These are phyloP conservation scores for Allolobophora icterica DNA, from an alignment of 2,888 invertebrate genomes.

Conservation along the genomic window DNA sequence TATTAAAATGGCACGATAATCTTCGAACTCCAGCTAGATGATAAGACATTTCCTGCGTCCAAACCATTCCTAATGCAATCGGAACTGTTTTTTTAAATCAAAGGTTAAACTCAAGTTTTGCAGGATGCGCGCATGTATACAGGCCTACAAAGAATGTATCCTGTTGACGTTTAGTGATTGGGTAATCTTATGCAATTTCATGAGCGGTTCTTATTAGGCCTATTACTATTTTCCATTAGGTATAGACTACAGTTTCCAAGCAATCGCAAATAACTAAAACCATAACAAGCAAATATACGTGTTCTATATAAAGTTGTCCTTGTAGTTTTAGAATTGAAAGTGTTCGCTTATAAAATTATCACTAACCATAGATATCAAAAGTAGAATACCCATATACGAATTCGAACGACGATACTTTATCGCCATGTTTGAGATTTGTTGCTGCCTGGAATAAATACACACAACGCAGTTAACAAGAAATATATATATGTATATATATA, in stretches of 20 bases:
- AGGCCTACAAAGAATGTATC: not conserved
- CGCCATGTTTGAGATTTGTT: not conserved
- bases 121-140: too few species aligned
- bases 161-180: not conserved
- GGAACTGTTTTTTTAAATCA: not conserved
- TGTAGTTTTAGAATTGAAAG: not conserved
- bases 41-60: not conserved
- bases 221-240: too few species aligned
- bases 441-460: not conserved
- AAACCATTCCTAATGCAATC: not conserved
- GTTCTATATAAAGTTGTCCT: too few species aligned
- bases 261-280: too few species aligned
- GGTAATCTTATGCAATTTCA: not conserved
- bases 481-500: too few species aligned
- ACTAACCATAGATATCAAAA: not conserved
- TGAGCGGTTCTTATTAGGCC: too few species aligned
- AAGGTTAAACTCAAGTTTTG: not conserved
- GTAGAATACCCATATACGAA: not conserved
- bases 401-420: not conserved
- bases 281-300: too few species aligned
- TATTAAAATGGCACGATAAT: not conserved
- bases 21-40: not conserved
- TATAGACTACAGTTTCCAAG: too few species aligned
- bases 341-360: not conserved
- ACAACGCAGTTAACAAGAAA: not conserved